phyloP scores from a whole-genome alignment of 2,797 vertebrate genomes.

The Dicrostonyx torquatus region DNA sequence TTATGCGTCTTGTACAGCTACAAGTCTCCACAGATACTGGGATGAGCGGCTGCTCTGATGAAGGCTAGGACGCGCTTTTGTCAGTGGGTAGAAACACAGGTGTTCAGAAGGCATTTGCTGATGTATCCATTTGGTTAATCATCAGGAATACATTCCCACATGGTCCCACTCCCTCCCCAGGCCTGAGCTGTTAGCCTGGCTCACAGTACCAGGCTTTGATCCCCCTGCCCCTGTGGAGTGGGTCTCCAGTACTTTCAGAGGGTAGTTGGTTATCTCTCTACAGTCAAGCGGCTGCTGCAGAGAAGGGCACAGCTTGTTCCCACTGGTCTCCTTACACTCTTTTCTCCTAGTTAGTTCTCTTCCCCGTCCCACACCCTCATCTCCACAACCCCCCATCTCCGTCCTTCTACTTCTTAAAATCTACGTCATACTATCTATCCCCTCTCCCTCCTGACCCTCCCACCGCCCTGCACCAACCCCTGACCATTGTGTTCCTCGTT shows the following conservation, averaged over 20 bases:
- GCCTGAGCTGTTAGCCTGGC: not conserved
- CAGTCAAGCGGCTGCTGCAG: not conserved
- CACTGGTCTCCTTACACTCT: not conserved
- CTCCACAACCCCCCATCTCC: too few species aligned
- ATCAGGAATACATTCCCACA: not conserved
- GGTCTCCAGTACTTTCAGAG: not conserved
- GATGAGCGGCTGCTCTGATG: not conserved
- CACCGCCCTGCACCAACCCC: too few species aligned
- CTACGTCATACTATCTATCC: not conserved
- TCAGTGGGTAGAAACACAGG: not conserved
- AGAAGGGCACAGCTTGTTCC: too few species aligned
- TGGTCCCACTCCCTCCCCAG: not conserved
- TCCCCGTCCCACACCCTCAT: not conserved
- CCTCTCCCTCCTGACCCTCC: not conserved
- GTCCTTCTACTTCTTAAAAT: not conserved
- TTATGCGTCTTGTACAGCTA: too few species aligned
- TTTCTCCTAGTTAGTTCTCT: not conserved
- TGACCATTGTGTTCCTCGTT: not conserved
- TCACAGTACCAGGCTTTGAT: not conserved
- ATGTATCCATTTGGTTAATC: not conserved
- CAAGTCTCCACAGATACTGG: not conserved
- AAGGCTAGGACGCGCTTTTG: not conserved
- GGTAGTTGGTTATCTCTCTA: too few species aligned
- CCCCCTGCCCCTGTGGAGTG: not conserved
- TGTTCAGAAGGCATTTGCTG: not conserved